phyloP scores from a whole-genome alignment of 23 tunicate species.

The Styela clava region DNA sequence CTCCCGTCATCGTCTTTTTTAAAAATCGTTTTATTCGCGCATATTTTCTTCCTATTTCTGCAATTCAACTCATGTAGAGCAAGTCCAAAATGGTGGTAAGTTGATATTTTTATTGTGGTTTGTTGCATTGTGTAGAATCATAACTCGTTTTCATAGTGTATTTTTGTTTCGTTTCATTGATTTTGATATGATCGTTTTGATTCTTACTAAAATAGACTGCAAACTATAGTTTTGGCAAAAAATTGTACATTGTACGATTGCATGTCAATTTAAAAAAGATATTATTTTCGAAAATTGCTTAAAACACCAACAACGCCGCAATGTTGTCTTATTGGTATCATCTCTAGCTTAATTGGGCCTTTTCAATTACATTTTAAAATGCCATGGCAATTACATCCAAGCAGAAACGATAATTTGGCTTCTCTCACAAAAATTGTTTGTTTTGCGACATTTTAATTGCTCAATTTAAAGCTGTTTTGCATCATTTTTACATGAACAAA shows the following conservation, averaged over 20 bases:
- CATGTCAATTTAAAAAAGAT: too few species aligned
- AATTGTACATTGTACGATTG: too few species aligned
- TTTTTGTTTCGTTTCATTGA: too few species aligned
- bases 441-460: not conserved
- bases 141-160: too few species aligned
- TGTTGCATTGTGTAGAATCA: too few species aligned
- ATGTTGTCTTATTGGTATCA: not conserved
- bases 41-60: not conserved
- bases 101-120: not conserved
- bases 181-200: too few species aligned
- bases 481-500: too few species aligned
- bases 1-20: not conserved
- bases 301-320: too few species aligned
- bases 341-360: not conserved
- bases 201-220: too few species aligned
- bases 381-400: not conserved
- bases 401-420: not conserved
- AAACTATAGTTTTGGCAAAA: too few species aligned
- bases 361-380: not conserved
- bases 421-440: not conserved
- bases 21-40: conserved; percentile 9
- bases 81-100: conserved; percentile 34
- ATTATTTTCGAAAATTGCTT: too few species aligned
- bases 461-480: too few species aligned
- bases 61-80: conserved; percentile 14